phyloP scores from a whole-genome alignment of 1,140 invertebrate species.

The Lordiphosa mommai region DNA sequence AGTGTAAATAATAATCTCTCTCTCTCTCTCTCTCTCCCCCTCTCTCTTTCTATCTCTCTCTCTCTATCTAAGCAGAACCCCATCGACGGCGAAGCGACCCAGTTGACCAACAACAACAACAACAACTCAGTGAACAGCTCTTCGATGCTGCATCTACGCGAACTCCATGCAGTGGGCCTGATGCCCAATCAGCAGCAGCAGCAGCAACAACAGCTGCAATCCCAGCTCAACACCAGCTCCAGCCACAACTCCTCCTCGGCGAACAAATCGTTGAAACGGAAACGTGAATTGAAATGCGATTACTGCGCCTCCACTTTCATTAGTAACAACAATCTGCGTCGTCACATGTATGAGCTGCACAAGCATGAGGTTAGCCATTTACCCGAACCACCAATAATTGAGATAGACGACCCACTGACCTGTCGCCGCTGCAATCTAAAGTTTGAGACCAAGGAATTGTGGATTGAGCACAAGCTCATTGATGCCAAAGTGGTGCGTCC shows the following conservation, averaged over 20 bases:
- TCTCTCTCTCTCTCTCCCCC: not conserved
- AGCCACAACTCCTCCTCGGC: slow-evolving; percentile 26
- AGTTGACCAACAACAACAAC: slow-evolving; percentile 65
- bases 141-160: slow-evolving; percentile 67
- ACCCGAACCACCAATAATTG: slow-evolving; percentile 61
- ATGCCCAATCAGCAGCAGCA: slow-evolving; percentile 66
- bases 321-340: slow-evolving; percentile 76
- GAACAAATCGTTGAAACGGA: slow-evolving; percentile 68
- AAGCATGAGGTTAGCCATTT: slow-evolving; percentile 74
- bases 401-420: slow-evolving; percentile 49
- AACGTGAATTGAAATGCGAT: slow-evolving; percentile 75
- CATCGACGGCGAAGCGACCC: slow-evolving; percentile 72
- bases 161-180: slow-evolving; percentile 76
- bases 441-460: slow-evolving; percentile 65
- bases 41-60: not conserved
- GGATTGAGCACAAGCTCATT: slow-evolving; percentile 76
- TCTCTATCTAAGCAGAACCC: slow-evolving; percentile 48
- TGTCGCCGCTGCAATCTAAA: slow-evolving; percentile 63
- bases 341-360: slow-evolving; percentile 77
- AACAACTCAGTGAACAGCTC: slow-evolving; percentile 40
- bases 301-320: slow-evolving; percentile 79
- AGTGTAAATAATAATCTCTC: slow-evolving; percentile 26
- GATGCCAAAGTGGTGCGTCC: slow-evolving; percentile 71
- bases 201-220: slow-evolving; percentile 17
- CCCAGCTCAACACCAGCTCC: slow-evolving; percentile 14